Evolutionary conservation across 1,140 invertebrate genomes (phyloP).

Genomic region (Conus betulinus): DNA sequence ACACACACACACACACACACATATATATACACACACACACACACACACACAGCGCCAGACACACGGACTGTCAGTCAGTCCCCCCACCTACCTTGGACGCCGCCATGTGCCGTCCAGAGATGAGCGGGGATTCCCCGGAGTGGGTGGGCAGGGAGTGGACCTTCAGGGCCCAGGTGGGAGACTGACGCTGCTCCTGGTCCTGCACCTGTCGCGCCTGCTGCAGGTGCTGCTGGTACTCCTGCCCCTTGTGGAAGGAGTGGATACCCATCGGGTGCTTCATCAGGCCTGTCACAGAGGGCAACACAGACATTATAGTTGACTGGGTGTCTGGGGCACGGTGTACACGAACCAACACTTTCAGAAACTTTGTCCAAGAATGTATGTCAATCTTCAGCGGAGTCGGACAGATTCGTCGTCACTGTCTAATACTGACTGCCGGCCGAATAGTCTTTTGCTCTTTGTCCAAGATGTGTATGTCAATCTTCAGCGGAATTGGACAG

Average conservation of each 20-base stretch:
- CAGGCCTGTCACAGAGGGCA: background rate
- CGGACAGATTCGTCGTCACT: too few relatives aligned
- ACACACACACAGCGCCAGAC: background rate
- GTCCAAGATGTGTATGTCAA: too few relatives aligned
- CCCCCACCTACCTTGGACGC: constrained; percentile 15
- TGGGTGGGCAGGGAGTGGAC: constrained; percentile 13
- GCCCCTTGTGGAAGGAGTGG: constrained; percentile 26
- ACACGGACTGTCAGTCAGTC: background rate
- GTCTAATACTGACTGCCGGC: too few relatives aligned
- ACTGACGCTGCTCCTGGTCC: background rate
- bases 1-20: too few relatives aligned
- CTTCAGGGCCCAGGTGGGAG: background rate
- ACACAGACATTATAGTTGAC: too few relatives aligned
- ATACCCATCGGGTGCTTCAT: constrained; percentile 19
- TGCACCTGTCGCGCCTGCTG: constrained; percentile 8
- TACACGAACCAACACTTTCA: too few relatives aligned
- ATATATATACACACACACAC: too few relatives aligned
- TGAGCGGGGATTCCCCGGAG: background rate
- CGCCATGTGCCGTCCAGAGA: background rate
- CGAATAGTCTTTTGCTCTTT: too few relatives aligned
- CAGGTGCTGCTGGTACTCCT: constrained; percentile 28
- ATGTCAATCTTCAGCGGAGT: too few relatives aligned
- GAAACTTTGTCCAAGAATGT: too few relatives aligned
- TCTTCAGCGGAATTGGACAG: too few relatives aligned
- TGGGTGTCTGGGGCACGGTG: too few relatives aligned